Base-by-base conservation (phyloP, 2,888 invertebrate species). In the Microdon myrmicae region DNA sequence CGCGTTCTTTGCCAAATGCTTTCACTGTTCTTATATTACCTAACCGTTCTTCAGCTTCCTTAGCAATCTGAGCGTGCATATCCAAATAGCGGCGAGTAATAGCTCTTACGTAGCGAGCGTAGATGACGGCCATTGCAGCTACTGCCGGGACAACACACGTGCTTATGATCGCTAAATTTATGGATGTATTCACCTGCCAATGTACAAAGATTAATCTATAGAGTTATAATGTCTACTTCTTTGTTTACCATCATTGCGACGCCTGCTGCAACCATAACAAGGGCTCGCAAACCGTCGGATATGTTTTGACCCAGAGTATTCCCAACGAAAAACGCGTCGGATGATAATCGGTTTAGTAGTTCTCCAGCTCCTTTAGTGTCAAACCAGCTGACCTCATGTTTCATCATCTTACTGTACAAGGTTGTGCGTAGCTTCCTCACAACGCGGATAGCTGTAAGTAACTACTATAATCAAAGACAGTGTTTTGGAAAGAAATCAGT, bases 11-110 rank as follows among this genome's bases (percentile, higher is more conserved):
- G 9, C 91, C 92, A 78, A 98, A 96, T 16, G 91, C 89, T 79
- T 96, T 90, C 0, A 98, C 96, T 2, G 96, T 96, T 74, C 94
- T 86, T 66, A 97, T 89, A 75, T 94, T 96, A 7, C 91, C 87
- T 68, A 96, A 90, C 71, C 90, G 88, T 78, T 97, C 96, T 80
- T 96, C 96, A 0, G 94, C 94, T 48, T 91, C 85, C 83, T 93
- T 82, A 23, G 83, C 81, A 4, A 84, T 82, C 22, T 81, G 80
- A 0, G 90, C 90, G 29, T 88, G 79, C 68, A 76, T 79, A 74
- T 90, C 91, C 75, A 92, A 89, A 45, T 96, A 86, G 71, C 87
- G 83, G 60, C 86, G 85, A 0, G 96, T 94, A 68, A 96, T 91
- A 38, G 86, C 88, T 26, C 92, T 85, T 2, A 97, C 88, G 74